Evolutionary conservation across 2,113 vertebrate species (phyloP).

Genomic region (Origma solitaria): DNA sequence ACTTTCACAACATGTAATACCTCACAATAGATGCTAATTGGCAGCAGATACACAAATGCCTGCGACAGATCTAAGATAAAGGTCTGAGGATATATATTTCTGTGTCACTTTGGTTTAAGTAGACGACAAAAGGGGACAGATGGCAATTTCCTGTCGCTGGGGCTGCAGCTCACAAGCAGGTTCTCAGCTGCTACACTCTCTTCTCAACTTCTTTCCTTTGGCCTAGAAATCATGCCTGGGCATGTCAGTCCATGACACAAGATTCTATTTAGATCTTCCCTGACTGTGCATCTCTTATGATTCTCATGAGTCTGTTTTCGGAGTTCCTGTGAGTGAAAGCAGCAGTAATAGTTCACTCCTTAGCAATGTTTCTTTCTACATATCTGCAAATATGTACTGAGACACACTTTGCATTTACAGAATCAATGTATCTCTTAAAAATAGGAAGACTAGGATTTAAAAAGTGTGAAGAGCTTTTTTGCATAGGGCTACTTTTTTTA

Average conservation of each 20-base stretch:
- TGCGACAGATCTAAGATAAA: background rate
- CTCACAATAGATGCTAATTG: background rate
- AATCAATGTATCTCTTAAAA: background rate
- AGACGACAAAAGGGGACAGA: background rate
- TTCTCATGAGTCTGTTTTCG: background rate
- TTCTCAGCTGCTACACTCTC: background rate
- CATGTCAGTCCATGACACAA: rapidly evolving
- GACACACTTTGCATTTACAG: background rate
- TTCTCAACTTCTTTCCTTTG: background rate
- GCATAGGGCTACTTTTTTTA: background rate
- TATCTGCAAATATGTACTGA: background rate
- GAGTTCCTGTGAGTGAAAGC: background rate
- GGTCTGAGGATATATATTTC: background rate
- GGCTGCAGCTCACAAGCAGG: background rate
- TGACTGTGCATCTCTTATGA: background rate
- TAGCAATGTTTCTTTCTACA: background rate
- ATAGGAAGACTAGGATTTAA: background rate
- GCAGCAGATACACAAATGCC: background rate
- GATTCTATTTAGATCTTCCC: background rate
- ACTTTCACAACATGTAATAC: background rate
- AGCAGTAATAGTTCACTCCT: background rate
- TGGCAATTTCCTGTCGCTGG: background rate
- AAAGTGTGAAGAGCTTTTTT: background rate
- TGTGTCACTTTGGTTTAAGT: background rate
- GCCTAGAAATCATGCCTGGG: background rate